Evolutionary conservation across 2,797 vertebrate species (phyloP).

Genomic region (Typhlichthys subterraneus): DNA sequence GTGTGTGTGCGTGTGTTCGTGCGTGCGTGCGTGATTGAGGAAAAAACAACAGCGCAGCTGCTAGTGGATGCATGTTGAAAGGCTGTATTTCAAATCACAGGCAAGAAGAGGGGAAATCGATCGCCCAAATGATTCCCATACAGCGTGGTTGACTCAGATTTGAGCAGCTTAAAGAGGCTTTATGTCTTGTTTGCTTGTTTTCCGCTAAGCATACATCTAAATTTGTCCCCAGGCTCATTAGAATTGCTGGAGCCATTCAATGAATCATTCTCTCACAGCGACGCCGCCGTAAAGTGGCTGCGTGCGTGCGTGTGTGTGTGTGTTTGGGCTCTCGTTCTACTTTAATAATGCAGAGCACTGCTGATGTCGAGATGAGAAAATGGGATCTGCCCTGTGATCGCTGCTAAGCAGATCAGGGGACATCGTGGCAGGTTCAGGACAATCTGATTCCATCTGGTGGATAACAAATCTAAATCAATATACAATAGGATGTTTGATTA

Average conservation of each 20-base stretch:
- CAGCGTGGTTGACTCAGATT: slow-evolving; percentile 12
- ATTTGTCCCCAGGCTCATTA: slow-evolving; percentile 49
- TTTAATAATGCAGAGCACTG: slow-evolving; percentile 48
- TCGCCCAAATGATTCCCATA: slow-evolving; percentile 45
- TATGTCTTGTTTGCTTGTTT: slow-evolving; percentile 50
- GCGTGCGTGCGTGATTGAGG: slow-evolving; percentile 6
- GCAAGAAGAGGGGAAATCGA: slow-evolving; percentile 45
- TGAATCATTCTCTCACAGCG: slow-evolving; percentile 55
- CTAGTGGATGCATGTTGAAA: slow-evolving; percentile 36
- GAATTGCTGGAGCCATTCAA: slow-evolving; percentile 51
- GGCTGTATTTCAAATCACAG: slow-evolving; percentile 34
- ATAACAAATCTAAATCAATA: too few species aligned
- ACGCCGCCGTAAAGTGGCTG: slow-evolving; percentile 53
- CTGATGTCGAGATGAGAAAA: slow-evolving; percentile 49
- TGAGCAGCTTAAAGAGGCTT: slow-evolving; percentile 32
- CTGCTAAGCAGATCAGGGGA: slow-evolving; percentile 36
- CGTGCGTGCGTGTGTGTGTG: slow-evolving; percentile 17
- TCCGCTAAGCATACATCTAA: slow-evolving; percentile 46
- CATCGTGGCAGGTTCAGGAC: too few species aligned
- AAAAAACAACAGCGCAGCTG: slow-evolving; percentile 15
- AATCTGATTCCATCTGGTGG: too few species aligned
- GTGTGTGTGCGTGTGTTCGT: too few species aligned
- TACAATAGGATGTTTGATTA: too few species aligned
- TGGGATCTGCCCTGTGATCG: slow-evolving; percentile 40
- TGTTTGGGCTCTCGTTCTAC: slow-evolving; percentile 43